A percentile compares a stretch with the other conserved stretches of the same genome.
These are phyloP conservation scores for Sesamia inferens DNA, from an alignment of 2,888 invertebrate species.

Conservation along the genomic window DNA sequence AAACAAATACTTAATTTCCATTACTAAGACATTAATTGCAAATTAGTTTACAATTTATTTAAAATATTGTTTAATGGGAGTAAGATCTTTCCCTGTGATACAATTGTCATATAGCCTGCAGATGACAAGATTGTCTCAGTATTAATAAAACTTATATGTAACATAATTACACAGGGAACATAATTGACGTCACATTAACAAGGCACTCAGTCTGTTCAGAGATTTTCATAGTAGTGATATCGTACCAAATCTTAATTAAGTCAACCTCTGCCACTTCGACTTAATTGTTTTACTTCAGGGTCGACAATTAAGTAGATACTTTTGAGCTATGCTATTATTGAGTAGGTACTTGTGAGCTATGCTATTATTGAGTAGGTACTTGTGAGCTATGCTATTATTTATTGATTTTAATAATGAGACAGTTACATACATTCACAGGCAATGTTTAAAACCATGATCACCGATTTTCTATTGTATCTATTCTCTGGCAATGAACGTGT, in stretches of 20 bases:
- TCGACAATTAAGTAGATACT: slow-evolving; percentile 5
- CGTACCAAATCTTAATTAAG: slow-evolving; percentile 61
- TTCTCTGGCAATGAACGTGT: too few relatives aligned
- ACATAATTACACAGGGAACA: slow-evolving; percentile 30
- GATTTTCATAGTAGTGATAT: slow-evolving; percentile 42
- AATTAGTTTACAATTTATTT: neutral
- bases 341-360: too few relatives aligned
- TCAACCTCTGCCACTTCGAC: slow-evolving; percentile 55
- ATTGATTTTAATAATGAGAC: slow-evolving; percentile 16
- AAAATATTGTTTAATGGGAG: neutral
- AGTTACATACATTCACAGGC: neutral
- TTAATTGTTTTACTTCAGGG: slow-evolving; percentile 58
- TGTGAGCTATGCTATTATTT: slow-evolving; percentile 17
- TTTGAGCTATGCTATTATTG: neutral
- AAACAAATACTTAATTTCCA: neutral
- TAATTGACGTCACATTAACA: slow-evolving; percentile 49
- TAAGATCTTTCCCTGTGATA: neutral
- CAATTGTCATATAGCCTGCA: neutral
- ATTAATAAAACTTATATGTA: slow-evolving; percentile 5
- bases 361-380: neutral
- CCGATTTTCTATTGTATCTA: too few relatives aligned
- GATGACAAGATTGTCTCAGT: neutral
- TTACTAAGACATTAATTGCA: neutral
- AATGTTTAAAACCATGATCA: neutral
- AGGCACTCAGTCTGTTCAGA: slow-evolving; percentile 30